Percentiles rank a stretch among this genome's conserved stretches.
Conservation (phyloP, 2,113 vertebrate genomes). For the Columba janthina region DNA sequence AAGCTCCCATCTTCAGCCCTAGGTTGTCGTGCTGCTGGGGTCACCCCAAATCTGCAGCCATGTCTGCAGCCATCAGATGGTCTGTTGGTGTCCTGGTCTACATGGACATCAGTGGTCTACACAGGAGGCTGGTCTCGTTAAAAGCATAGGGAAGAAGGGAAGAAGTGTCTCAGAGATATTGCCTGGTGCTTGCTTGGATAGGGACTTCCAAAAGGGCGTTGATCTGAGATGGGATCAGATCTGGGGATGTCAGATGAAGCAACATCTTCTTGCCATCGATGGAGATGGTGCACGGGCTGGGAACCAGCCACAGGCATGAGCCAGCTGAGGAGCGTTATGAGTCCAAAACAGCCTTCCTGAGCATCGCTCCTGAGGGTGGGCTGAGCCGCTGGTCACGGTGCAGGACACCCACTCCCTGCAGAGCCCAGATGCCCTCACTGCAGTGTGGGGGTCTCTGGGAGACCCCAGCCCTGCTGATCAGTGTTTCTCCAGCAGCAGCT, state of each 20-base stretch:
- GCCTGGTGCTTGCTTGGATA: neutral
- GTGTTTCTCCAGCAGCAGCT: neutral
- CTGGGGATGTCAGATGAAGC: neutral
- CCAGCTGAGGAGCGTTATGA: neutral
- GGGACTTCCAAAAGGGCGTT: neutral
- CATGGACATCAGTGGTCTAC: fast-evolving
- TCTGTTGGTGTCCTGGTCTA: neutral
- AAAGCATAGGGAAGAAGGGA: too few species aligned
- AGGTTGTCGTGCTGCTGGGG: neutral
- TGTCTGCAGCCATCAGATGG: neutral
- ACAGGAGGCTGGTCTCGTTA: neutral
- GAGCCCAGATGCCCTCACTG: neutral
- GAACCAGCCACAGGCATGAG: neutral
- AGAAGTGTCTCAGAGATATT: neutral
- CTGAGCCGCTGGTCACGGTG: fast-evolving
- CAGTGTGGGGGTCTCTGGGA: neutral
- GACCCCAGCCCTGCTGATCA: neutral
- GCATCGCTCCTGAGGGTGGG: fast-evolving
- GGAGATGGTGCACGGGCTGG: neutral
- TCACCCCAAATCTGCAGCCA: neutral
- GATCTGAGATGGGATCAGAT: neutral
- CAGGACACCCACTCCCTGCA: neutral
- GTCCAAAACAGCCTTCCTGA: neutral
- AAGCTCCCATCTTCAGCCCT: neutral
- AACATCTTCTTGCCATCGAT: neutral